Base-by-base conservation (phyloP, 1,140 invertebrate genomes). In the Anadara kagoshimensis region DNA sequence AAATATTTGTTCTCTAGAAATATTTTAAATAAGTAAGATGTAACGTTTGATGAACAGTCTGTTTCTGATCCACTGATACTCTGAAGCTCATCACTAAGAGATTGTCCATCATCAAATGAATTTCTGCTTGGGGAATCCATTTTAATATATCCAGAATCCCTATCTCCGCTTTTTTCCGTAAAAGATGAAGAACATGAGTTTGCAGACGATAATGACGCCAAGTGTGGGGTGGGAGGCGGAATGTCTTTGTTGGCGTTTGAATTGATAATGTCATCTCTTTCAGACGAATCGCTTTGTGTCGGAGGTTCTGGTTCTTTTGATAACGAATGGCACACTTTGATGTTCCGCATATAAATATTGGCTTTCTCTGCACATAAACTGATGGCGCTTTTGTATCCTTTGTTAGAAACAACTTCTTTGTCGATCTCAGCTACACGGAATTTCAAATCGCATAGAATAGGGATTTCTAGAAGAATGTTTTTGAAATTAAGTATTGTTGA, bases 391-490 rank as follows among this genome's bases (percentile, higher is more conserved):
- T 75, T 66, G 53, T 83, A 83, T 8, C 53, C 45, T 12, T 62
- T 22, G 22, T 71, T 72, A 1, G 20, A 43, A 20, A 79, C 43
- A 14, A 83, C 62, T 3, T 68, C 61, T 16, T 56, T 49, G 14
- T 69, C 74, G 24, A 68, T 75, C 14, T 75, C 54, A 36, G 76
- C 78, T 8, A 81, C 72, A 22, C 62, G 59, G 53, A 79, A 83
- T 53, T 62, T 65, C 41, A 83, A 62, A 4, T 72, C 47, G 56
- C 74, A 71, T 18, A 64, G 62, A 0, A 78, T 61, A 11, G 83
- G 79, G 8, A 84, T 54, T 69, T 84, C 83, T 5, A 82, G 22
- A 16, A 82, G 65, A 36, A 78, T 78, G 68, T 82, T 84, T 29
- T 62, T 73, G 18, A 69, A 49, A 51, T 81, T 80, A 49, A 78